Evolutionary conservation across 2,888 invertebrate species (phyloP).

Genomic region (Clunio marinus): DNA sequence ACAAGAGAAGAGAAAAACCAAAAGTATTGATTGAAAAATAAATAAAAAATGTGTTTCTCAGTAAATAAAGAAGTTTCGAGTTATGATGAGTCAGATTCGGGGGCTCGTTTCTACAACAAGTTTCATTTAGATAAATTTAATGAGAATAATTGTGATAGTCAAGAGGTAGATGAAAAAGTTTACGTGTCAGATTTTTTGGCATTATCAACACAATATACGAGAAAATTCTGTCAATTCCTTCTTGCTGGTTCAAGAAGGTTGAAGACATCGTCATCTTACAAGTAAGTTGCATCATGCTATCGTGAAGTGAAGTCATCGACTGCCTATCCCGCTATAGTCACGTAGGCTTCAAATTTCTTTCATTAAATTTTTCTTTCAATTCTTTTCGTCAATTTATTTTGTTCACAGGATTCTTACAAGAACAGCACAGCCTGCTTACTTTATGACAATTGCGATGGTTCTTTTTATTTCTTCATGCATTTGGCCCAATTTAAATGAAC

Average conservation of each 20-base stretch:
- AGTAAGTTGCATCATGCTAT: slow-evolving; percentile 36
- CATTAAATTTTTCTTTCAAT: slow-evolving; percentile 34
- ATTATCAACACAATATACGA: slow-evolving; percentile 47
- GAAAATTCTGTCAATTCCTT: slow-evolving; percentile 43
- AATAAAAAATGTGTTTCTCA: slow-evolving; percentile 28
- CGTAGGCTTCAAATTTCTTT: slow-evolving; percentile 12
- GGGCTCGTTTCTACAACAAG: slow-evolving; percentile 22
- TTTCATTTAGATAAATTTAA: neutral
- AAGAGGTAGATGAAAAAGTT: slow-evolving; percentile 16
- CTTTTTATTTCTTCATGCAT: slow-evolving; percentile 56
- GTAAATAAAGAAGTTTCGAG: slow-evolving; percentile 17
- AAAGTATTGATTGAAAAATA: neutral
- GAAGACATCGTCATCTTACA: slow-evolving; percentile 4
- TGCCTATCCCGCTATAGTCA: neutral
- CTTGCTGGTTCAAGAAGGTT: slow-evolving; percentile 44
- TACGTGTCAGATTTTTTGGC: slow-evolving; percentile 45
- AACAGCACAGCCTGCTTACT: slow-evolving; percentile 75
- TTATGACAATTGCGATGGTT: slow-evolving; percentile 60
- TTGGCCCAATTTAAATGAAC: slow-evolving; percentile 51
- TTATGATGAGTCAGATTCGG: slow-evolving; percentile 12
- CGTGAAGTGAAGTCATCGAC: neutral
- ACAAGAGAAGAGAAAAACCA: neutral
- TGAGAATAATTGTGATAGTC: too few species aligned
- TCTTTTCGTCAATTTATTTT: slow-evolving; percentile 42
- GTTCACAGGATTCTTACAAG: slow-evolving; percentile 63